Evolutionary conservation across 2,888 invertebrate genomes (phyloP), one percentile per base, ranked within the genome.

Genomic region (Hanleya hanleyi): DNA sequence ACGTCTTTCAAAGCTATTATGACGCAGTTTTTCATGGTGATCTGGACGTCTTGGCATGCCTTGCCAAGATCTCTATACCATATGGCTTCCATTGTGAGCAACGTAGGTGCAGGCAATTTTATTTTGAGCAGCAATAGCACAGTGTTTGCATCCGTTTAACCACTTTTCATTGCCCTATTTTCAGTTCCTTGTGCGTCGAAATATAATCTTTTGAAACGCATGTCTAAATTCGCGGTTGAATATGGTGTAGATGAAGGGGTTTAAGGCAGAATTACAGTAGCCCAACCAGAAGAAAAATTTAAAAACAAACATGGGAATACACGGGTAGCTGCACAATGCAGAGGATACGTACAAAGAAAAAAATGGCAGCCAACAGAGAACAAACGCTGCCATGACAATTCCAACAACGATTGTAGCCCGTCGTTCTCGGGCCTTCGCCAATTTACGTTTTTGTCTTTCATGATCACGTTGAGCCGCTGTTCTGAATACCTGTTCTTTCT

Each of bases 291-390:
- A 98, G 47, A 97, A 97, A 81, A 97, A 94, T 72, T 96, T 95
- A 88, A 97, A 98, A 18, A 88, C 86, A 38, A 84, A 83, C 5
- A 77, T 85, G 77, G 80, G 90, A 76, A 86, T 87, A 72, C 85
- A 83, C 61, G 81, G 73, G 15, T 80, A 79, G 67, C 90, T 4
- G 26, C 64, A 90, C 69, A 92, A 87, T 0, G 91, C 89, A 18
- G 89, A 89, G 38, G 90, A 85, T 1, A 91, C 87, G 78, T 92
- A 92, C 75, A 91, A 82, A 5, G 88, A 95, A 93, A 99, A 99
- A 92, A 99, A 99, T 0, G 99, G 99, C 88, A 99, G 92, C 99
- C 99, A 98, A 89, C 98, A 98, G 73, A 97, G 95, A 84, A 99
- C 98, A 91, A 99, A 99, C 83, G 98, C 97, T 77, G 97, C 98